Conservation (phyloP, 2,113 vertebrate species). For the Phainopepla nitens region DNA sequence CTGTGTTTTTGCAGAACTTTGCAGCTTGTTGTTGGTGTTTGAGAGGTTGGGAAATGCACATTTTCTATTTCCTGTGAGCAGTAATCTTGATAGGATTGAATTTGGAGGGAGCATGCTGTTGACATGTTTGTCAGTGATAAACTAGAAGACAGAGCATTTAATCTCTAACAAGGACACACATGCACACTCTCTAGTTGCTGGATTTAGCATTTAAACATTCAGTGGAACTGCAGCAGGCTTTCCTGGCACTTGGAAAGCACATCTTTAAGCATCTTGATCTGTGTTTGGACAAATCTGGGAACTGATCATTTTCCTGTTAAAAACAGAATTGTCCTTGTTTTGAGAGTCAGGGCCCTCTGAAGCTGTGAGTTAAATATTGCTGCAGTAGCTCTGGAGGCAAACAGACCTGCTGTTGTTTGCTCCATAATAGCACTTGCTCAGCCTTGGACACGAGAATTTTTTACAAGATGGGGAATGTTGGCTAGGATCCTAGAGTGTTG, state of each 20-base stretch:
- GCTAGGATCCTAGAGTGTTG: slow-evolving; percentile 37
- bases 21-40: background rate
- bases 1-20: background rate
- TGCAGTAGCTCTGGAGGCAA: slow-evolving; percentile 36
- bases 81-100: background rate
- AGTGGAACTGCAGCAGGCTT: background rate
- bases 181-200: background rate
- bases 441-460: slow-evolving; percentile 56
- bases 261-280: slow-evolving; percentile 4
- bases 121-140: background rate
- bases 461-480: slow-evolving; percentile 65
- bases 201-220: background rate
- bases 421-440: slow-evolving; percentile 65
- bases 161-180: background rate
- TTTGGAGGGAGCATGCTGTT: background rate
- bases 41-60: background rate
- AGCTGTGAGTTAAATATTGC: slow-evolving; percentile 32
- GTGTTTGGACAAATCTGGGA: background rate
- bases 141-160: background rate
- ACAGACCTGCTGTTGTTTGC: slow-evolving; percentile 71
- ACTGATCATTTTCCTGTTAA: background rate
- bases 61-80: background rate
- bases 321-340: background rate
- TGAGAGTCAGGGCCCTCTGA: background rate
- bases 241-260: background rate